Evolutionary conservation across 2,797 vertebrate genomes (phyloP), one percentile per base, ranked within the genome.

Genomic region (Salarias fasciatus): DNA sequence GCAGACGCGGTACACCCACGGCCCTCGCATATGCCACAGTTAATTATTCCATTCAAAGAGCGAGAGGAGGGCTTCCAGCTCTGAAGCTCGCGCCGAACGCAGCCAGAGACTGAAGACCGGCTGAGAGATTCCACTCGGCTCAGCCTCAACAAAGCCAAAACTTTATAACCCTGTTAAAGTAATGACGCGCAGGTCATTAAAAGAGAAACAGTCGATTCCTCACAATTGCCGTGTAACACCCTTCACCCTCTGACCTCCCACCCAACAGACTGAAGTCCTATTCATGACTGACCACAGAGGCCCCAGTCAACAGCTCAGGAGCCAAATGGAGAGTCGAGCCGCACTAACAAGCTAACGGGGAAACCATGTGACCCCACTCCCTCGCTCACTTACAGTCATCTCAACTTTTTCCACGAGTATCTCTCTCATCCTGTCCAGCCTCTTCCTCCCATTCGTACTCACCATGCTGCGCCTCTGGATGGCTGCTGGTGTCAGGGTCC

Each of bases 381-480:
- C 59, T 51, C 48, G 41, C 69, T 69, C 67, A 49, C 52, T 2
- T 38, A 13, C 50, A 44, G 0, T 5, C 56, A 50, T 49, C 45
- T 48, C 40, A 57, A 69, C 41, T 73, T 70, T 63, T 58, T 61
- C 57, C 53, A 62, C 46, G 4, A 38, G 9, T 42, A 48, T 69
- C 37, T 1, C 37, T 55, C 31, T 42, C 45, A 31, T 60, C 36
- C 38, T 36, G 2, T 12, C 36, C 36, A 9, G 1, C 54, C 52
- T 37, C 63, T 65, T 35, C 37, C 43, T 3, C 30, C 11, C 15
- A 7, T 46, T 41, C 66, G 49, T 47, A 91, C 95, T 96, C 93
- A 98, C 96, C 96, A 90, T 90, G 89, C 75, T 91, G 93, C 82
- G 89, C 82, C 80, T 94, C 95, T 75, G 86, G 90, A 75, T 93